Percentiles rank a stretch among this genome's conserved stretches.
Evolutionary conservation across 2,888 invertebrate species (phyloP).

Genomic region (Cylloceria caligata): DNA sequence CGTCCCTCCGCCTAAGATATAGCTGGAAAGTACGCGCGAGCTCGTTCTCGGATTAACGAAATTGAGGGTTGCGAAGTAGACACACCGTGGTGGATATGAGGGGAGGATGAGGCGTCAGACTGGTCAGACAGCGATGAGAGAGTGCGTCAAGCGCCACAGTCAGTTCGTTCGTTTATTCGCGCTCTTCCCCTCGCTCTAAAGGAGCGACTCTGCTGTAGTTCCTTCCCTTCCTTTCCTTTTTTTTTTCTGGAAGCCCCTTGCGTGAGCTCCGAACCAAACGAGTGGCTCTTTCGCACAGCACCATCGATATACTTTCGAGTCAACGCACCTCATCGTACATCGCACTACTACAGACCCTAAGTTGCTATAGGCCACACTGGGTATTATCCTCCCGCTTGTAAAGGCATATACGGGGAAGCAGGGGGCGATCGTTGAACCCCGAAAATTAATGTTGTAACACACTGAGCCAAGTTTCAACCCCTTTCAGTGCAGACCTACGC

Average conservation of each 20-base stretch:
- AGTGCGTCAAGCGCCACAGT: conserved; percentile 6
- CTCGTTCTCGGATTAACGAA: conserved; percentile 60
- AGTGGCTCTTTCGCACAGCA: conserved; percentile 18
- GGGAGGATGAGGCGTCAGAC: conserved; percentile 39
- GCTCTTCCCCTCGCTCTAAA: conserved; percentile 7
- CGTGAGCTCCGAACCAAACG: conserved; percentile 68
- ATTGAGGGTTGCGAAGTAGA: conserved; percentile 63
- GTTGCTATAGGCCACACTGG: conserved; percentile 2
- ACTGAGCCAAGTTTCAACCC: not conserved
- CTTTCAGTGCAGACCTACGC: not conserved
- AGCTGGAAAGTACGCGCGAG: conserved; percentile 17
- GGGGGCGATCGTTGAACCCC: conserved; percentile 76
- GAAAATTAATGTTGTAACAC: conserved; percentile 75
- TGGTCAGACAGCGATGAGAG: conserved; percentile 42
- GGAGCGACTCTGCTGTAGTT: not conserved
- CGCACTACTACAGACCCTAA: not conserved
- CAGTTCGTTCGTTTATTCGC: conserved; percentile 18
- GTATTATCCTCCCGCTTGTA: not conserved
- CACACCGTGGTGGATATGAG: conserved; percentile 11
- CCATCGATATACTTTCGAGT: conserved; percentile 34
- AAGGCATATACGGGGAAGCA: not conserved
- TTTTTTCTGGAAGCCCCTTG: conserved; percentile 69
- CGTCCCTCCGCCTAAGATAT: conserved; percentile 2
- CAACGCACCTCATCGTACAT: conserved; percentile 39
- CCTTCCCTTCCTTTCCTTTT: conserved; percentile 34